Evolutionary conservation across 1,140 invertebrate genomes (phyloP), one percentile per base, ranked within the genome.

Genomic region (Hycleus cichorii): DNA sequence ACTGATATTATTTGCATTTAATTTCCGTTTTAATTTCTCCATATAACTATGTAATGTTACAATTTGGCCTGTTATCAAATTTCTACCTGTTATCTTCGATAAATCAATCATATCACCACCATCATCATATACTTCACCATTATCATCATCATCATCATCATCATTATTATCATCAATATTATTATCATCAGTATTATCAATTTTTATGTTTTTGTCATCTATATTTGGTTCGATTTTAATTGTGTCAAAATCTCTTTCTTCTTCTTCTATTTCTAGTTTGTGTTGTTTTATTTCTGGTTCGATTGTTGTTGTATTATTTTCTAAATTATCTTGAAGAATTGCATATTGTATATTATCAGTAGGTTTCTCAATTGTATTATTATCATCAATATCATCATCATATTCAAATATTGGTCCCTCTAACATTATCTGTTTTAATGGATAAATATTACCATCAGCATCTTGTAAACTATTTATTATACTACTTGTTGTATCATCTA

Each of bases 11-110:
- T 52, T 18, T 18, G 47, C 3, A 6, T 49, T 54, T 24, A 54
- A 57, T 25, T 39, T 47, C 26, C 49, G 46, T 42, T 52, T 47
- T 10, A 63, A 38, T 50, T 64, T 67, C n/a, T 64, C 52, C 48
- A 67, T 50, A 39, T 63, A 60, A 42, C 51, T 63, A 6, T 60
- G 49, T 18, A 67, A 42, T 4, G 58, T 62, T 4, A 67, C 59
- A 11, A 57, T 54, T 57, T 67, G 65, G 2, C 65, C 65, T 2
- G 65, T 67, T 27, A 62, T 44, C 8, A 64, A 44, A 58, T 67
- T 64, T 18, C 47, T 57, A 25, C 65, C 65, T 45, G 55, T 62
- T 18, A 64, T 64, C 32, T 39, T 52, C 24, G 59, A 47, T 42
- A 59, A 47, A 27, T 62, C 57, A 3, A 56, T 2, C 7, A 39